Conservation (phyloP, 2,888 invertebrate genomes). For the Blera fallax region DNA sequence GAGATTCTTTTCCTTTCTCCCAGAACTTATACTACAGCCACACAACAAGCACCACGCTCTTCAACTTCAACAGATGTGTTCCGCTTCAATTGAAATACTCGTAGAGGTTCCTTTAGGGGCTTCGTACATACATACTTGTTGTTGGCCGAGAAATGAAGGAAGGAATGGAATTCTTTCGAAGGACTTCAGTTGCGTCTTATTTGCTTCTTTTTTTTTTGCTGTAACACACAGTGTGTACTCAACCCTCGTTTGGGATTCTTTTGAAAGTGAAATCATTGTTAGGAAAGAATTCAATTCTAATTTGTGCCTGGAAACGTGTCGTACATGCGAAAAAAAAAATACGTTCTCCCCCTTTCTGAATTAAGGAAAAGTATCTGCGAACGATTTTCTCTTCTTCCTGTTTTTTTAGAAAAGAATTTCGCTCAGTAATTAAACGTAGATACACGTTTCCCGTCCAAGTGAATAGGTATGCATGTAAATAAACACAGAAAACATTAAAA, state of each 20-base stretch:
- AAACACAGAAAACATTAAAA: not conserved
- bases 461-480: not conserved
- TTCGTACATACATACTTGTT: not conserved
- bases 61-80: slow-evolving; percentile 1
- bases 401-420: not conserved
- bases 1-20: not conserved
- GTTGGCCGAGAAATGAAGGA: not conserved
- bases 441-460: not conserved
- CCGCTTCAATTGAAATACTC: slow-evolving; percentile 3
- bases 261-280: slow-evolving; percentile 7
- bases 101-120: not conserved
- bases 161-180: not conserved
- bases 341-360: not conserved
- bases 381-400: no score
- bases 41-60: not conserved
- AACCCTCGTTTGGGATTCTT: not conserved
- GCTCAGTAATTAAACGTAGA: not conserved
- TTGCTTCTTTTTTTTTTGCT: not conserved
- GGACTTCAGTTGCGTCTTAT: not conserved
- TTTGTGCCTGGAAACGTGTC: not conserved
- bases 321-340: not conserved
- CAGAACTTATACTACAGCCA: no score
- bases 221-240: not conserved
- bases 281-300: slow-evolving; percentile 9
- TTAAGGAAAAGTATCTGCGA: not conserved